phyloP scores from a whole-genome alignment of 2,888 invertebrate species.

The Heliconius ethilla region DNA sequence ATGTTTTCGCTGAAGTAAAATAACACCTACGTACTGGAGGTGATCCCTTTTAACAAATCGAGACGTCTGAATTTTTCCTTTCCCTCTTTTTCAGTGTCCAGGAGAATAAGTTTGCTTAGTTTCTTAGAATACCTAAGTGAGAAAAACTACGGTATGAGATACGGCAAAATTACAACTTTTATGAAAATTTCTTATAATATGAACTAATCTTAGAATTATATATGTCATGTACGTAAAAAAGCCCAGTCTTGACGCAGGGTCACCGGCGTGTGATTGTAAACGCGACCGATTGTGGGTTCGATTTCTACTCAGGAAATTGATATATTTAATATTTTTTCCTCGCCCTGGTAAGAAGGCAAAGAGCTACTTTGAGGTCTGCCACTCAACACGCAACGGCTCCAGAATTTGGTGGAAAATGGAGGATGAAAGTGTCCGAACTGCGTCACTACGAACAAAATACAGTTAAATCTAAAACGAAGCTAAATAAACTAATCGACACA shows the following conservation, averaged over 20 bases:
- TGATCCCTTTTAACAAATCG: slow-evolving; percentile 47
- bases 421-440: not conserved
- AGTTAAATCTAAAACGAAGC: not conserved
- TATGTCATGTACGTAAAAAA: too few species aligned
- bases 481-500: not conserved
- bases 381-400: too few species aligned
- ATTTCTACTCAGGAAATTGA: too few species aligned
- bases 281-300: too few species aligned
- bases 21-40: slow-evolving; percentile 38
- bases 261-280: too few species aligned
- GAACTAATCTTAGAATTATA: too few species aligned
- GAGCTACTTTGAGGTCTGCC: too few species aligned
- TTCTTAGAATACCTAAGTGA: slow-evolving; percentile 7
- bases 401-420: not conserved
- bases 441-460: too few species aligned
- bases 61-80: slow-evolving; percentile 44
- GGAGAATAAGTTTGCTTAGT: slow-evolving; percentile 26
- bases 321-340: too few species aligned
- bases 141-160: not conserved
- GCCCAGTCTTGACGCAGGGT: too few species aligned
- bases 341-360: too few species aligned
- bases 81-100: slow-evolving; percentile 47
- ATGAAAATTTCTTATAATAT: not conserved
- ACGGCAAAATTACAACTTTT: not conserved
- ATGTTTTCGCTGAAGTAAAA: slow-evolving; percentile 2